Percentiles rank a stretch among this genome's conserved stretches.
Conservation (phyloP, 2,888 invertebrate species). For the Cephus pulcher region DNA sequence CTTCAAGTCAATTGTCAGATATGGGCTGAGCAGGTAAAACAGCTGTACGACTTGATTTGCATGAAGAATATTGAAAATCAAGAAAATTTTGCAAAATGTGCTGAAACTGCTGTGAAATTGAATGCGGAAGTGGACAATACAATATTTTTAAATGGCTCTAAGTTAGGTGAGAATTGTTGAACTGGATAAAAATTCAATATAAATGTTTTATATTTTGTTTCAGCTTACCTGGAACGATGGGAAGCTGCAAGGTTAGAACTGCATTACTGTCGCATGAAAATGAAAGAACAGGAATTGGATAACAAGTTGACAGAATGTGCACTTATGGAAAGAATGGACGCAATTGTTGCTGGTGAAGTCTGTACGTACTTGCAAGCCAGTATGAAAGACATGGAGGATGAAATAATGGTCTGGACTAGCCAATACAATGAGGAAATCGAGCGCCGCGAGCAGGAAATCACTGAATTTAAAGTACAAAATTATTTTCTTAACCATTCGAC, state of each 20-base stretch:
- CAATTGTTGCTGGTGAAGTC: slow-evolving; percentile 39
- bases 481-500: not conserved
- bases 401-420: slow-evolving; percentile 41
- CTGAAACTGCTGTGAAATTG: slow-evolving; percentile 28
- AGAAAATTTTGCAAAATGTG: slow-evolving; percentile 25
- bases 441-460: slow-evolving; percentile 39
- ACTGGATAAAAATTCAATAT: not conserved
- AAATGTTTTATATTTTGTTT: not conserved
- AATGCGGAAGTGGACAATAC: slow-evolving; percentile 39
- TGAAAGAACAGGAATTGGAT: slow-evolving; percentile 35
- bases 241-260: slow-evolving; percentile 49
- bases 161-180: slow-evolving; percentile 34
- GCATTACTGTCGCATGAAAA: slow-evolving; percentile 34
- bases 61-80: slow-evolving; percentile 33
- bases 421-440: slow-evolving; percentile 47
- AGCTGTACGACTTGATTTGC: slow-evolving; percentile 36
- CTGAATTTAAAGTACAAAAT: slow-evolving; percentile 32
- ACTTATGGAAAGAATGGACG: slow-evolving; percentile 32
- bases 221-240: slow-evolving; percentile 48
- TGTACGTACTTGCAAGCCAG: slow-evolving; percentile 32
- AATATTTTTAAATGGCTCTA: slow-evolving; percentile 34
- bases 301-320: slow-evolving; percentile 35
- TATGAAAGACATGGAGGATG: slow-evolving; percentile 39
- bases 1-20: slow-evolving; percentile 41
- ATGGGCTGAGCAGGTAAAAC: slow-evolving; percentile 39